A percentile compares a stretch with the other conserved stretches of the same genome.
These are phyloP conservation scores for Dicyrtoma fusca DNA, from an alignment of 2,888 invertebrate genomes.

Conservation along the genomic window DNA sequence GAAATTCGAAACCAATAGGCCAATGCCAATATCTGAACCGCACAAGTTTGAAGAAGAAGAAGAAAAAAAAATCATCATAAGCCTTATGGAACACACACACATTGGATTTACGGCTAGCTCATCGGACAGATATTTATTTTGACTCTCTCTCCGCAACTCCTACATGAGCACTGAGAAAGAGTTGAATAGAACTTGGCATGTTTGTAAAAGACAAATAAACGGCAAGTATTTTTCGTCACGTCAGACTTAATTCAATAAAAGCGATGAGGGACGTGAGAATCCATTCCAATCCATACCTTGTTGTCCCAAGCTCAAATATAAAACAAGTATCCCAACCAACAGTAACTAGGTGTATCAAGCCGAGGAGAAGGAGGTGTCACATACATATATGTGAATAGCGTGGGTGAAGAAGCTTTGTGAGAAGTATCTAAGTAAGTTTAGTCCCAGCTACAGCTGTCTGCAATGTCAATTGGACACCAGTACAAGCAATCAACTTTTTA, in stretches of 20 bases:
- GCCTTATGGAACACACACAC: neutral
- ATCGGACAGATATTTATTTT: neutral
- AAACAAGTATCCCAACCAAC: no score
- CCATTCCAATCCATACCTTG: neutral
- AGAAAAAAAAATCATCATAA: neutral
- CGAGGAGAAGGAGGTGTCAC: no score
- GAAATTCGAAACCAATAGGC: no score
- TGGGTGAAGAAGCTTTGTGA: no score
- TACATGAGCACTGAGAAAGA: neutral
- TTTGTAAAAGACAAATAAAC: slow-evolving; percentile 34
- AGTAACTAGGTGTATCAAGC: no score
- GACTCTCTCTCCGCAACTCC: neutral
- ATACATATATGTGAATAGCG: no score
- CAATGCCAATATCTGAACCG: neutral
- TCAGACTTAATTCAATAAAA: slow-evolving; percentile 35
- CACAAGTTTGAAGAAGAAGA: neutral
- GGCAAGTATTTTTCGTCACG: slow-evolving; percentile 35
- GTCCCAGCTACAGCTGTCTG: no score
- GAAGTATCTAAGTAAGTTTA: no score
- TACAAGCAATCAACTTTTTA: no score
- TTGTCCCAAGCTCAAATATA: no score
- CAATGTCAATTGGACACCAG: no score
- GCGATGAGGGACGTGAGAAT: slow-evolving; percentile 30
- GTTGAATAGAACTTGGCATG: slow-evolving; percentile 20
- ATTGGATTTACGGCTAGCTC: neutral